Percentiles rank a stretch among this genome's conserved stretches.
phyloP scores from a whole-genome alignment of 92 coral and sea anemone genomes.

The Epizoanthus stellaris region DNA sequence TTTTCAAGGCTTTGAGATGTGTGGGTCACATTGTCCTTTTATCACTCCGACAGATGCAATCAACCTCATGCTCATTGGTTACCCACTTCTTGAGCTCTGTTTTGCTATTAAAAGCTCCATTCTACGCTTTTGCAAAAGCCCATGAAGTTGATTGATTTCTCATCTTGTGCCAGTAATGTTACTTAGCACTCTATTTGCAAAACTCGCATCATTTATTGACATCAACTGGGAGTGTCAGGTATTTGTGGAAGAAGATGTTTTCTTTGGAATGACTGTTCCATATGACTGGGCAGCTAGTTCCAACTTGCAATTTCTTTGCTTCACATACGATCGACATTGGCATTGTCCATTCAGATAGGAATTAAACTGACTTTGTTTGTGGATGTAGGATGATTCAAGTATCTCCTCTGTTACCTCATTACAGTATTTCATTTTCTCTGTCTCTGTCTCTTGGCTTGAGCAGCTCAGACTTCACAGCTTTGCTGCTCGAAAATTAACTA shows the following conservation, averaged over 20 bases:
- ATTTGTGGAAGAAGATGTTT: conserved; percentile 20
- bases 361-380: conserved; percentile 13
- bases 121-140: conserved; percentile 19
- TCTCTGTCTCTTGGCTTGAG: conserved; percentile 27
- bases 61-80: conserved; percentile 21
- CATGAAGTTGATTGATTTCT: conserved; percentile 29
- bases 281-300: conserved; percentile 7
- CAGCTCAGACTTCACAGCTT: too few relatives aligned
- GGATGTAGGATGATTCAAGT: conserved; percentile 19
- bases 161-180: conserved; percentile 14
- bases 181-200: conserved; percentile 20
- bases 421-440: conserved; percentile 28
- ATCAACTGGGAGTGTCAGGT: conserved; percentile 17
- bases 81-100: conserved; percentile 33
- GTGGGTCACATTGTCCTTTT: conserved; percentile 24
- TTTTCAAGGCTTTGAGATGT: conserved; percentile 25
- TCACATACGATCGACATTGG: conserved; percentile 25
- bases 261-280: conserved; percentile 44
- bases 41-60: not conserved
- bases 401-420: conserved; percentile 11
- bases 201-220: conserved; percentile 33
- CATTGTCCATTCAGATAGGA: conserved; percentile 28
- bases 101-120: conserved; percentile 22
- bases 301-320: not conserved
- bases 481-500: too few relatives aligned